Evolutionary conservation across 2,888 invertebrate species (phyloP).

Genomic region (Drosophila fulvimacula): DNA sequence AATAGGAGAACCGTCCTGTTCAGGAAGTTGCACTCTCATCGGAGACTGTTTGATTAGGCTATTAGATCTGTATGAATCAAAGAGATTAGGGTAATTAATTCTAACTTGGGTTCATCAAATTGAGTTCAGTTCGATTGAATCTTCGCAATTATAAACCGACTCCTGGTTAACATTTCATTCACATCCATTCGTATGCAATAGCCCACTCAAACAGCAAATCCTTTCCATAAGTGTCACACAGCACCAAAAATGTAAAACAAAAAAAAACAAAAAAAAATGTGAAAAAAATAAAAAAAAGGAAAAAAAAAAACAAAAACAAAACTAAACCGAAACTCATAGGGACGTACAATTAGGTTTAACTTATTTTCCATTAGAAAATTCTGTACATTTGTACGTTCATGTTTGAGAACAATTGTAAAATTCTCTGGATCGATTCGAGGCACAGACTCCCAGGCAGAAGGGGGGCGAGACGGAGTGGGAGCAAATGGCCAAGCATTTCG

Average conservation of each 20-base stretch:
- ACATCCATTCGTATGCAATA: no score
- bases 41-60: no score
- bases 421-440: constrained; percentile 28
- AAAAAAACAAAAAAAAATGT: background rate
- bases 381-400: constrained; percentile 27
- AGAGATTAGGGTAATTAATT: no score
- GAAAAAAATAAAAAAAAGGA: background rate
- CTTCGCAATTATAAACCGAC: no score
- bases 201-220: background rate
- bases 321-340: background rate
- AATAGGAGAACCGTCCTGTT: no score
- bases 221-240: constrained; percentile 24
- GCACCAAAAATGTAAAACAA: background rate
- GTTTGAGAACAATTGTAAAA: constrained; percentile 34
- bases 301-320: constrained; percentile 1
- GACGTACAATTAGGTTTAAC: background rate
- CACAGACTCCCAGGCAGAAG: constrained; percentile 19
- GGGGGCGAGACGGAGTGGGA: background rate
- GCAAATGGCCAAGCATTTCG: constrained; percentile 96
- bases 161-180: background rate
- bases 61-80: no score
- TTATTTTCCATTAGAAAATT: constrained; percentile 10
- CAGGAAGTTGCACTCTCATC: no score
- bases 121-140: no score
- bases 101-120: no score